phyloP scores from a whole-genome alignment of 2,888 invertebrate genomes.

The Brachyopa scutellaris region DNA sequence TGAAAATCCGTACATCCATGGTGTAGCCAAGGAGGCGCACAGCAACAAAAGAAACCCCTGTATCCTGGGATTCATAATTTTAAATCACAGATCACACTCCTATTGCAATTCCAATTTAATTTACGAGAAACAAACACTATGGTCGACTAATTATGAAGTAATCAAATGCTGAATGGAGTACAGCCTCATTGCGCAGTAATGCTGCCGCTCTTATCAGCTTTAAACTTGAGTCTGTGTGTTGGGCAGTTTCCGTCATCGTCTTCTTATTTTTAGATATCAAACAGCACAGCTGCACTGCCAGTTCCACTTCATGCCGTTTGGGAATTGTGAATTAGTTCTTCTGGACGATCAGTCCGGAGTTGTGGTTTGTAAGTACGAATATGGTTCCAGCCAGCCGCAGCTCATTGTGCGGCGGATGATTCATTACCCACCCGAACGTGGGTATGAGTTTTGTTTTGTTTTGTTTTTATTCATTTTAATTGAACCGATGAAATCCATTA shows the following conservation, averaged over 20 bases:
- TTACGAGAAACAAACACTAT: neutral
- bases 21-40: conserved; percentile 24
- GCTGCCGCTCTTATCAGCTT: conserved; percentile 56
- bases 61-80: conserved; percentile 33
- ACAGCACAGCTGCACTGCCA: conserved; percentile 24
- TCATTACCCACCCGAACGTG: conserved; percentile 44
- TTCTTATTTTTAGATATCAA: conserved; percentile 72
- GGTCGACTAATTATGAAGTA: conserved; percentile 42
- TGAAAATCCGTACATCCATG: conserved; percentile 70
- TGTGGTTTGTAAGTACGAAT: conserved; percentile 29
- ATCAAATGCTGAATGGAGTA: conserved; percentile 54
- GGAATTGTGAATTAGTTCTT: conserved; percentile 17
- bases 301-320: neutral
- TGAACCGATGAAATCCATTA: conserved; percentile 30
- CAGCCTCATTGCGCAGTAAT: conserved; percentile 52
- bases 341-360: conserved; percentile 63
- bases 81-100: conserved; percentile 1
- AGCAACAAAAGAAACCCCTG: conserved; percentile 44
- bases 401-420: conserved; percentile 44
- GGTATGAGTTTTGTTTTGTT: conserved; percentile 19
- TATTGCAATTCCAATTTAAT: neutral
- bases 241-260: conserved; percentile 72
- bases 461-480: conserved; percentile 37
- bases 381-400: conserved; percentile 10
- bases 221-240: conserved; percentile 51